Conservation (phyloP, 1,140 invertebrate species). For the Drosophila kohkoa region DNA sequence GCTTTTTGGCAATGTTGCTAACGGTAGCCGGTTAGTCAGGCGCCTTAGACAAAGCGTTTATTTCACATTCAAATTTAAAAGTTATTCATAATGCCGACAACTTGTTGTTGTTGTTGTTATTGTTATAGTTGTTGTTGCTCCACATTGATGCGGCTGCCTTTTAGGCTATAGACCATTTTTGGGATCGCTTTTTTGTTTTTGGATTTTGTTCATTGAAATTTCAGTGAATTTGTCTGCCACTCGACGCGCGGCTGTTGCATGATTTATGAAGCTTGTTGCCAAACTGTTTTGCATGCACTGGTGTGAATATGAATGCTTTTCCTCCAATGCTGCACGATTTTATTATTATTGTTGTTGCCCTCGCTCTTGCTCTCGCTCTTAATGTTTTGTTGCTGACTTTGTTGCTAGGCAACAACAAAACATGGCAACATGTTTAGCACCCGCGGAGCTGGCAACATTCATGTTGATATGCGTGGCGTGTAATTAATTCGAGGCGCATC, state of each 20-base stretch:
- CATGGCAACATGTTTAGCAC: conserved; percentile 52
- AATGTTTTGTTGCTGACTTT: conserved; percentile 25
- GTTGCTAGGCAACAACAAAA: conserved; percentile 3
- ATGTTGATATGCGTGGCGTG: conserved; percentile 66
- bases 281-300: conserved; percentile 50
- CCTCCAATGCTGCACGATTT: conserved; percentile 68
- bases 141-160: conserved; percentile 74
- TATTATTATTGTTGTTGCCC: conserved; percentile 27
- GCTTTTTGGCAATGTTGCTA: conserved; percentile 62
- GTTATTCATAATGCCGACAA: conserved; percentile 80
- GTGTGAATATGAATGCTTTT: conserved; percentile 74
- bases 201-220: conserved; percentile 69
- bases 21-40: conserved; percentile 64
- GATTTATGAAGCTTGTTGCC: conserved; percentile 79
- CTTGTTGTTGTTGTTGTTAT: conserved; percentile 38
- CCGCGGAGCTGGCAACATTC: conserved; percentile 69
- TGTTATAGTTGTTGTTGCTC: conserved; percentile 50
- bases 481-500: conserved; percentile 71
- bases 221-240: conserved; percentile 79
- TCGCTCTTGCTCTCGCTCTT: background rate
- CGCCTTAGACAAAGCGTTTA: conserved; percentile 80
- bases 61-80: conserved; percentile 83
- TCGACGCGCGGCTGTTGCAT: conserved; percentile 59
- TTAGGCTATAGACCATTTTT: conserved; percentile 62
- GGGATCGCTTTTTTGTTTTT: conserved; percentile 70